Conservation (phyloP, 2,113 vertebrate species). For the Gadus chalcogrammus region DNA sequence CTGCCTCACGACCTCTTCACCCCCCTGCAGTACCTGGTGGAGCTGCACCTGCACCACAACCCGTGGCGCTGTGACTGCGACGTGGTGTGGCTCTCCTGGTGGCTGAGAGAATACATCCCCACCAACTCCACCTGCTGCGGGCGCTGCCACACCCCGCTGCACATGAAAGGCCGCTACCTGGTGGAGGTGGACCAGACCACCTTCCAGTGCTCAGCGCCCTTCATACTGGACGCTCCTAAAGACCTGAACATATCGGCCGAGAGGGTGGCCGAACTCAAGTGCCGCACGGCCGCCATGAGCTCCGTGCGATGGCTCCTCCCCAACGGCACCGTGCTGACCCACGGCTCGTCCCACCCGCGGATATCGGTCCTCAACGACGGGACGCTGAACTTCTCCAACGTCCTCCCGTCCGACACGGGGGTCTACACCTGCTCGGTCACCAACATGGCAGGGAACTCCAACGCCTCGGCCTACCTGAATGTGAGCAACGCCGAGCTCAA, state of each 20-base stretch:
- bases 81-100: slow-evolving; percentile 95
- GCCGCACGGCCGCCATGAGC: slow-evolving; percentile 91
- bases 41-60: slow-evolving; percentile 96
- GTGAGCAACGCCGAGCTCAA: slow-evolving; percentile 95
- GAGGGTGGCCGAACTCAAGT: slow-evolving; percentile 89
- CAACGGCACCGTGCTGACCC: slow-evolving; percentile 91
- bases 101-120: slow-evolving; percentile 95
- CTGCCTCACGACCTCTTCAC: slow-evolving; percentile 96
- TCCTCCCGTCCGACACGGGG: slow-evolving; percentile 87
- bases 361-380: slow-evolving; percentile 92
- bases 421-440: slow-evolving; percentile 97
- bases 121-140: slow-evolving; percentile 97
- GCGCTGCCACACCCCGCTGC: slow-evolving; percentile 87
- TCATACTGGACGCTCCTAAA: slow-evolving; percentile 89
- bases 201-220: slow-evolving; percentile 93
- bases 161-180: slow-evolving; percentile 90
- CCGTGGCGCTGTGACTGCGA: slow-evolving; percentile 98
- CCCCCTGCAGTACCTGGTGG: slow-evolving; percentile 91
- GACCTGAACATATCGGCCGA: slow-evolving; percentile 96
- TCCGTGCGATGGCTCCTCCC: slow-evolving; percentile 94
- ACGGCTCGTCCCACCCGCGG: slow-evolving; percentile 88
- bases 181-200: slow-evolving; percentile 93
- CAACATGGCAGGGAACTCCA: slow-evolving; percentile 96
- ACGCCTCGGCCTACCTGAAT: slow-evolving; percentile 95
- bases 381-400: slow-evolving; percentile 93